Conservation (phyloP, 2,888 invertebrate species). For the Crossocerus cetratus region DNA sequence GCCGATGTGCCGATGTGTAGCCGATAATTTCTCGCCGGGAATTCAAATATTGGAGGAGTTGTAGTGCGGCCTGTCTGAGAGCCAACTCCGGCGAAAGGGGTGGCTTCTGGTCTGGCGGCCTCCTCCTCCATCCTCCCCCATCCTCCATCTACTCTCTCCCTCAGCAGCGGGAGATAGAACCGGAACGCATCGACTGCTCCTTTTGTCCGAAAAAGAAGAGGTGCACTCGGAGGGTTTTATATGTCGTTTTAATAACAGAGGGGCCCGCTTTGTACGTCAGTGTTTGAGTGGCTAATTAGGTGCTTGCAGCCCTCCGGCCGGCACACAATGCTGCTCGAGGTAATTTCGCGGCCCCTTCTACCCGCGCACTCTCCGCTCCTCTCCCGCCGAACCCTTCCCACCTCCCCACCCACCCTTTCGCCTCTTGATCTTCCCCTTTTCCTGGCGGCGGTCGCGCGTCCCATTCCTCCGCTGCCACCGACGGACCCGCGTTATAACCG, state of each 20-base stretch:
- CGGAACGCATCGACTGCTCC: slow-evolving; percentile 35
- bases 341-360: slow-evolving; percentile 60
- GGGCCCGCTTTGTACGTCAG: slow-evolving; percentile 61
- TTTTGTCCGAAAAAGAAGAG: slow-evolving; percentile 39
- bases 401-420: slow-evolving; percentile 1
- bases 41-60: neutral
- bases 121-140: neutral
- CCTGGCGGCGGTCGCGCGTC: neutral
- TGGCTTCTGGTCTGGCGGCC: neutral
- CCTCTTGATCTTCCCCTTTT: slow-evolving; percentile 11
- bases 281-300: slow-evolving; percentile 72
- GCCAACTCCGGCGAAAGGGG: neutral
- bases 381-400: slow-evolving; percentile 18
- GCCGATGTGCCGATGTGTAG: too few species aligned
- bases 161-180: neutral
- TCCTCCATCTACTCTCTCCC: neutral
- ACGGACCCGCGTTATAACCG: slow-evolving; percentile 15
- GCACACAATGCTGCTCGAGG: slow-evolving; percentile 64
- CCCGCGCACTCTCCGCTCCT: slow-evolving; percentile 32
- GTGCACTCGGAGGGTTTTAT: slow-evolving; percentile 48
- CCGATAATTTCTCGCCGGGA: neutral
- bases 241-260: slow-evolving; percentile 69
- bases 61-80: neutral
- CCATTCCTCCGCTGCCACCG: neutral
- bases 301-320: slow-evolving; percentile 60